These are phyloP conservation scores for Anolis carolinensis DNA, from an alignment of 2,113 vertebrate species.

Conservation along the genomic window DNA sequence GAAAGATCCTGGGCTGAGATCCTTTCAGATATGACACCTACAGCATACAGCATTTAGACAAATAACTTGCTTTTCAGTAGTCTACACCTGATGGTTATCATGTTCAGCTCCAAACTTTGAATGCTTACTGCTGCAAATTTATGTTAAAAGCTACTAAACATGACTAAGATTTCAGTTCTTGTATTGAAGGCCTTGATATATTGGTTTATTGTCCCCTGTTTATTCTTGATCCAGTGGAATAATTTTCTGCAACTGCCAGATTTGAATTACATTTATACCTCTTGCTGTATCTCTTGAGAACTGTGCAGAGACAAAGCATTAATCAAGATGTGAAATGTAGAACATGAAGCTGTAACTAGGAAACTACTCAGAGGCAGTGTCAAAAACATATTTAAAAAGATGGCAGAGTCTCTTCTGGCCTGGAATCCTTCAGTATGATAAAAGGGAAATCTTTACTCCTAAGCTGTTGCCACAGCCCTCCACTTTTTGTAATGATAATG, in stretches of 20 bases:
- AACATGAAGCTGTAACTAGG: slow-evolving; percentile 31
- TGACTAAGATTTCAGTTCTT: slow-evolving; percentile 30
- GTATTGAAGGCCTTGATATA: slow-evolving; percentile 25
- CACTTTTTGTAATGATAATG: neutral
- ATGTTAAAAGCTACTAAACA: slow-evolving; percentile 4
- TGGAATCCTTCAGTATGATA: neutral
- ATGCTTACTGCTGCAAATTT: slow-evolving; percentile 36
- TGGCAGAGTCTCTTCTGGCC: slow-evolving; percentile 15
- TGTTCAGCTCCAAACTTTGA: slow-evolving; percentile 35
- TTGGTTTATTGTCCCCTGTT: slow-evolving; percentile 32
- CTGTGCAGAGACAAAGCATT: slow-evolving; percentile 38
- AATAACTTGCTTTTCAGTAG: neutral
- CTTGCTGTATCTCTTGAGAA: slow-evolving; percentile 36
- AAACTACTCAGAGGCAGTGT: slow-evolving; percentile 38
- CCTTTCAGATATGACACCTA: neutral
- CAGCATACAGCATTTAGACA: neutral
- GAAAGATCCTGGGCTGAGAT: neutral
- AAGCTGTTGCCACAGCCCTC: neutral
- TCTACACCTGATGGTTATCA: neutral
- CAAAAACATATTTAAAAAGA: slow-evolving; percentile 18
- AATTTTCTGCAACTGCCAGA: slow-evolving; percentile 56
- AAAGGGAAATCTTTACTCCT: neutral
- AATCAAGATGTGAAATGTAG: slow-evolving; percentile 11
- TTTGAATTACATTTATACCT: slow-evolving; percentile 43
- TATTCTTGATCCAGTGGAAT: slow-evolving; percentile 52